phyloP scores from a whole-genome alignment of 2,797 vertebrate species.

The Syncerus caffer region DNA sequence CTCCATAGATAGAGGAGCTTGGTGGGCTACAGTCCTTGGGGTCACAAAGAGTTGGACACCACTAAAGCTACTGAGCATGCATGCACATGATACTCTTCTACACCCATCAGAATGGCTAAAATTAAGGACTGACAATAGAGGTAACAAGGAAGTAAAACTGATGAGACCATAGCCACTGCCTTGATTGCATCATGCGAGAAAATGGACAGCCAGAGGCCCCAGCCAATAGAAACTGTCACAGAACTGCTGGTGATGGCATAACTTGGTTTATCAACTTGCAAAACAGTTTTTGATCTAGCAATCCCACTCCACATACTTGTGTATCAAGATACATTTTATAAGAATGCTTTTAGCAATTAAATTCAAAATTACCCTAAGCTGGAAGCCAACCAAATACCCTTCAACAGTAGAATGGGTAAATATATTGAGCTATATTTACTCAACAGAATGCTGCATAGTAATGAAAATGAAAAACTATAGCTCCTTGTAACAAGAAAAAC shows the following conservation, averaged over 20 bases:
- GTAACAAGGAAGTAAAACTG: neutral
- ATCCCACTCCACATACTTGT: neutral
- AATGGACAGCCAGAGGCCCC: neutral
- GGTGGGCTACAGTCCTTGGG: neutral
- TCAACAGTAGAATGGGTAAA: neutral
- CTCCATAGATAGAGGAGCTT: neutral
- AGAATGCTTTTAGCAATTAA: slow-evolving; percentile 1
- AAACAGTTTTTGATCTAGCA: neutral
- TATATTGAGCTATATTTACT: neutral
- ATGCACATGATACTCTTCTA: neutral
- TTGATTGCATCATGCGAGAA: neutral
- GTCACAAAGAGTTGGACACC: neutral
- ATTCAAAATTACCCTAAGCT: neutral
- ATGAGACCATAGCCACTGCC: neutral
- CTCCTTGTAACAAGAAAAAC: neutral
- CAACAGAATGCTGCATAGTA: neutral
- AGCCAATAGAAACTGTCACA: neutral
- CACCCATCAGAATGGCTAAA: neutral
- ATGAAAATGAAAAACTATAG: neutral
- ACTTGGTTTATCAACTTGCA: neutral
- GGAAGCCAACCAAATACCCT: neutral
- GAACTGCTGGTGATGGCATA: neutral
- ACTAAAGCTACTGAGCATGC: neutral
- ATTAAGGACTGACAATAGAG: neutral
- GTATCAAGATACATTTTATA: neutral